Conservation (phyloP, 2,888 invertebrate genomes). For the Eudasyphora cyanicolor region DNA sequence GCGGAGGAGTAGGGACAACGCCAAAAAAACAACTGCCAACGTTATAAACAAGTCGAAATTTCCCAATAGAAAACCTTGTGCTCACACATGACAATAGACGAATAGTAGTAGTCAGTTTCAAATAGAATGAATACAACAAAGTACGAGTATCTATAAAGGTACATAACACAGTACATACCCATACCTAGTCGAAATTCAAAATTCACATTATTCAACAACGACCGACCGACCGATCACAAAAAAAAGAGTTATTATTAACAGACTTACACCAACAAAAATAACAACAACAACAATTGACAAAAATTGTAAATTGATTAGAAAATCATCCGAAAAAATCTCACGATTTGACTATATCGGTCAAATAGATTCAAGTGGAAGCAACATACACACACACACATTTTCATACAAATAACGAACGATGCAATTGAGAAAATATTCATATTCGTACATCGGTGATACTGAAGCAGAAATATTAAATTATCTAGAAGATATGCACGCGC, state of each 20-base stretch:
- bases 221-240: too few relatives aligned
- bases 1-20: slow-evolving; percentile 1
- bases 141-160: too few relatives aligned
- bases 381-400: not conserved
- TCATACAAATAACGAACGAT: too few relatives aligned
- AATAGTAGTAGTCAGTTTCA: not conserved
- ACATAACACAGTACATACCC: too few relatives aligned
- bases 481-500: not conserved
- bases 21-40: slow-evolving; percentile 40
- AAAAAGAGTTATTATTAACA: slow-evolving; percentile 30
- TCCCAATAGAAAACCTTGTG: slow-evolving; percentile 64
- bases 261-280: slow-evolving; percentile 14
- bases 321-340: slow-evolving; percentile 61
- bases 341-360: slow-evolving; percentile 65
- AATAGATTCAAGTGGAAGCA: slow-evolving; percentile 51
- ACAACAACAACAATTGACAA: slow-evolving; percentile 32
- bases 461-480: too few relatives aligned
- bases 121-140: slow-evolving; percentile 61
- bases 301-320: slow-evolving; percentile 61
- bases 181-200: slow-evolving; percentile 63
- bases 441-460: too few relatives aligned
- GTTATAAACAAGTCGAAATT: slow-evolving; percentile 37
- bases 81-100: slow-evolving; percentile 63
- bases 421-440: too few relatives aligned
- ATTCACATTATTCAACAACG: slow-evolving; percentile 55